Evolutionary conservation across 2,888 invertebrate species (phyloP), one percentile per base, ranked within the genome.

Genomic region (Ornithoptera priamus): DNA sequence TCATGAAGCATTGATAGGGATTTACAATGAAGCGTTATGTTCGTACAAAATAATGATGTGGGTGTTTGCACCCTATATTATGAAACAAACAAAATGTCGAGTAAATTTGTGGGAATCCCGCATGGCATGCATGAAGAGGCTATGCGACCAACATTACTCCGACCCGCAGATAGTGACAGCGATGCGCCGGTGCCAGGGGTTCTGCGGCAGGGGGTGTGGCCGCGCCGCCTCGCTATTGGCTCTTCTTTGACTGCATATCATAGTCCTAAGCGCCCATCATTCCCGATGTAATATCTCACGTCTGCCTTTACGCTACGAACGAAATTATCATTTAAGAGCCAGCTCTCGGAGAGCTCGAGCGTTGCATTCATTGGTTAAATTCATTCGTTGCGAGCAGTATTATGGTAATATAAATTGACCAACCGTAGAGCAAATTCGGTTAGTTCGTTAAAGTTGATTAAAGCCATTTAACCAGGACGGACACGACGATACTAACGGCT

Each of bases 391-490:
- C 77, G 77, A 78, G 78, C 77, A 83, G 85, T 87, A 90, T 91
- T 90, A 92, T 93, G 88, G 88, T 90, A 93, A 92, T 93, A 93
- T 93, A 93, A 93, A 93, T 93, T 93, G 93, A 89, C 93, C 92
- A 93, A 93, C 93, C 90, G 89, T 85, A 86, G 90, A 85, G 82
- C 90, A 89, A 92, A 91, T 90, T 92, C 87, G 88, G 91, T 93
- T 93, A 93, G 93, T 93, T 93, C 90, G 92, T 92, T 92, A 92
- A 92, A 90, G 92, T 89, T 93, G 92, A 93, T 93, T 93, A 93
- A 92, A 93, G 93, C 87, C 93, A 93, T 93, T 93, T 92, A 93
- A 92, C 89, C 90, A 86, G 89, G 85, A 88, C 90, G 88, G 85
- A 85, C 86, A 86, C 88, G 85, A 85, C 87, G 89, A 86, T 85